These are phyloP conservation scores for Phenganax subtilis DNA, from an alignment of 92 coral and sea anemone species.

Conservation along the genomic window DNA sequence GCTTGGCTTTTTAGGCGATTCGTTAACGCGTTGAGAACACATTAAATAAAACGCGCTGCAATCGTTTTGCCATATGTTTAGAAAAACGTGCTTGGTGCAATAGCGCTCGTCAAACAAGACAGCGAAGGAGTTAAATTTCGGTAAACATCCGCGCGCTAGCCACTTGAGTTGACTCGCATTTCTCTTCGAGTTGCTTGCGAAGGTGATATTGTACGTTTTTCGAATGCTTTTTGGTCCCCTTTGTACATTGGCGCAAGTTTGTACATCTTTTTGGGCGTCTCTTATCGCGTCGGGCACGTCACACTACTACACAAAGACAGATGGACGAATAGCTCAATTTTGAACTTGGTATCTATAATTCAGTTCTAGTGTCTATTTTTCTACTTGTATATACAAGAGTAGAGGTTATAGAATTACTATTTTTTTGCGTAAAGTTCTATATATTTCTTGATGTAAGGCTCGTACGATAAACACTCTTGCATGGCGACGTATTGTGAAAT, in stretches of 20 bases:
- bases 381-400: too few relatives aligned
- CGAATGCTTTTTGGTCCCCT: not conserved
- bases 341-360: not conserved
- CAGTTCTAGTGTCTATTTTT: too few relatives aligned
- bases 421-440: too few relatives aligned
- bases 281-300: constrained; percentile 10
- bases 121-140: constrained; percentile 28
- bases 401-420: too few relatives aligned
- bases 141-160: constrained; percentile 37
- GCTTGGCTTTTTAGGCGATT: constrained; percentile 34
- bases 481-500: not conserved
- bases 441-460: too few relatives aligned
- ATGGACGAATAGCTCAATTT: not conserved
- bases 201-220: not conserved
- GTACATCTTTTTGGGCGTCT: not conserved
- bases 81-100: constrained; percentile 7
- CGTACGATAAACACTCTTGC: not conserved
- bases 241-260: not conserved
- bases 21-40: constrained; percentile 45
- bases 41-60: constrained; percentile 30
- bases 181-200: not conserved
- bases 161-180: constrained; percentile 37
- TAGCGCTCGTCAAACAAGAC: constrained; percentile 15
- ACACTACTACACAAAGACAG: not conserved
- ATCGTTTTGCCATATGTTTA: constrained; percentile 43